Base-by-base conservation (phyloP, 2,888 invertebrate genomes). In the Mythimna lalbum region DNA sequence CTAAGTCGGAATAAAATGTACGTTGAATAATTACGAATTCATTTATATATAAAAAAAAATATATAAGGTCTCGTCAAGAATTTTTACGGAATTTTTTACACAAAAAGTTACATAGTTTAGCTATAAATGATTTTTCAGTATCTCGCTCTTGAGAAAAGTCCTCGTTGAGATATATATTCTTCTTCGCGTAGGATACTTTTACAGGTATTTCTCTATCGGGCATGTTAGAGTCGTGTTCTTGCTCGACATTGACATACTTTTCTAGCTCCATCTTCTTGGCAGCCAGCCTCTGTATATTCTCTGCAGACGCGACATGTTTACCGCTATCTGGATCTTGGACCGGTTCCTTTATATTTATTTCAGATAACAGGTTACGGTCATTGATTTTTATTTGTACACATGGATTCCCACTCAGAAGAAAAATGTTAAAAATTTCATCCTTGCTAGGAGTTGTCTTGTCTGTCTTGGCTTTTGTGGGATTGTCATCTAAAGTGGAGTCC, bases 1-100 rank as follows among this genome's bases (percentile, higher is more conserved):
- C n/a, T n/a, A 95, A 93, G 94, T 93, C 86, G 87, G 70, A 93
- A 90, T 93, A 93, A 94, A 94, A 84, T 86, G 87, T 86, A 87
- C 89, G 89, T 89, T 88, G 82, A 86, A 78, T 79, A 77, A 69
- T 71, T 63, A 52, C 50, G 43, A 19, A 64, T 12, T 23, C 6
- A 70, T 63, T 76, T 68, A 69, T 70, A 83, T 82, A 49, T 57
- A n/a, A 43, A 61, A 74, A 76, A 56, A 66, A 53, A n/a, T n/a
- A 61, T 10, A 73, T 31, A 50, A 68, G 57, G 31, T 81, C 9
- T 19, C 43, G 53, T 66, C 86, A 83, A 49, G 84, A 73, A 63
- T 80, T 88, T 83, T 89, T 94, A 47, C 94, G 92, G 76, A 95
- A 86, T 83, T 89, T 94, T 69, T 88, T 92, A 80, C 95, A 95